These are phyloP conservation scores for Rousettus leschenaultii DNA, from an alignment of 2,113 vertebrate genomes.

Conservation along the genomic window DNA sequence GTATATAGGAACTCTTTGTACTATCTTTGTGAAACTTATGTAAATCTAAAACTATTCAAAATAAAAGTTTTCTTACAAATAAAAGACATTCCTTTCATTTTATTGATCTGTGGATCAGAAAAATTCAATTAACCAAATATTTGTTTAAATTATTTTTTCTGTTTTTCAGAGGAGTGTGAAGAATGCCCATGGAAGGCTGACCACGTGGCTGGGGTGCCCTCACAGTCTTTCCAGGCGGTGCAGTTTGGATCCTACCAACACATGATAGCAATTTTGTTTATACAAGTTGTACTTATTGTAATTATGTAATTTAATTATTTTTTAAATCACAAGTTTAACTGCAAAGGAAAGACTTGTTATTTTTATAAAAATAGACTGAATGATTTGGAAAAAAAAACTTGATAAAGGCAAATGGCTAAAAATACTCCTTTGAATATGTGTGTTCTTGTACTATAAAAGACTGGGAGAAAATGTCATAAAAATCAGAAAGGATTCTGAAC, in stretches of 20 bases:
- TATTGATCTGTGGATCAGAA: background rate
- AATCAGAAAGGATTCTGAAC: slow-evolving; percentile 7
- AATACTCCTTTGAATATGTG: background rate
- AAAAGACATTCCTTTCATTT: background rate
- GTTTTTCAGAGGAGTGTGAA: background rate
- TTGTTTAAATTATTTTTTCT: background rate
- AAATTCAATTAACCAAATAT: background rate
- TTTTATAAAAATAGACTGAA: background rate
- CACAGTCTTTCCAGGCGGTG: fast-evolving
- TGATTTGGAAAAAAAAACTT: background rate
- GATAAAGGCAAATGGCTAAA: slow-evolving; percentile 22
- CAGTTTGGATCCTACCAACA: background rate
- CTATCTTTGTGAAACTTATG: background rate
- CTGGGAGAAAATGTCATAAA: background rate
- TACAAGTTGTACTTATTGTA: background rate
- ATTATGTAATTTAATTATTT: slow-evolving; percentile 19
- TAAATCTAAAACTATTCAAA: slow-evolving; percentile 1
- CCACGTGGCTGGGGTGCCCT: fast-evolving
- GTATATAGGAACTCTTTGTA: background rate
- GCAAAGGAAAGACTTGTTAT: background rate
- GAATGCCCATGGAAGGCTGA: background rate
- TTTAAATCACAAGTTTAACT: slow-evolving; percentile 27
- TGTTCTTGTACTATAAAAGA: background rate
- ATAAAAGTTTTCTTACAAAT: background rate
- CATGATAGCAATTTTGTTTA: background rate